Evolutionary conservation across 1,140 invertebrate genomes (phyloP), one percentile per base, ranked within the genome.

Genomic region (Platyscapa corneri): DNA sequence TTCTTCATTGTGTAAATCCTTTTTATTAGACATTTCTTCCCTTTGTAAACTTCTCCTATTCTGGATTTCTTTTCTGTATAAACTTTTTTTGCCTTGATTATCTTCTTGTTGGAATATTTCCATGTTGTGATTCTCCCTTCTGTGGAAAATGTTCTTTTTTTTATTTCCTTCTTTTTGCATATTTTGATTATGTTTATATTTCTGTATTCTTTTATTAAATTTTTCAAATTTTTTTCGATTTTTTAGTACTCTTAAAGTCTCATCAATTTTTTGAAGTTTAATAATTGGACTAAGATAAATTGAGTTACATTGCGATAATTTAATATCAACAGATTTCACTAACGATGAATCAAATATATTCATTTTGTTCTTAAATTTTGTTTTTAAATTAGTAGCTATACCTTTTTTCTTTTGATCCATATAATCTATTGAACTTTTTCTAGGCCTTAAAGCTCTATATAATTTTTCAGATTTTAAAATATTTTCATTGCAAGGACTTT

Each of bases 361-460:
- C 7, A 70, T 14, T 84, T 84, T 87, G 32, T 77, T 87, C 70
- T 88, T 90, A 12, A 53, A 87, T 14, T 83, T 88, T n/a, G 14
- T 60, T n/a, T 46, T 75, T 10, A 79, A 83, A 75, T 86, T 76
- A 2, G 49, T n/a, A 0, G 80, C 14, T 34, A 37, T 3, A 70
- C 86, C 86, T 27, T 88, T 89, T 60, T 86, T 90, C 27, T 83
- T 89, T 42, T 64, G 76, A 16, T 84, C 83, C 46, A 80, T 82
- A 53, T 89, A 89, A 86, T 89, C 86, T 0, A 89, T 82, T 18
- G 86, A 88, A 82, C 74, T 84, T 79, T 88, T 90, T 37, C 89
- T 87, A 30, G 90, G 88, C 65, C 89, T 84, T 64, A 91, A 83
- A 34, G 39, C 64, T 27, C 83, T 34, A 14, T 14, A 37, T 39